Evolutionary conservation across 2,113 vertebrate genomes (phyloP).

Genomic region (Oryzias melastigma): DNA sequence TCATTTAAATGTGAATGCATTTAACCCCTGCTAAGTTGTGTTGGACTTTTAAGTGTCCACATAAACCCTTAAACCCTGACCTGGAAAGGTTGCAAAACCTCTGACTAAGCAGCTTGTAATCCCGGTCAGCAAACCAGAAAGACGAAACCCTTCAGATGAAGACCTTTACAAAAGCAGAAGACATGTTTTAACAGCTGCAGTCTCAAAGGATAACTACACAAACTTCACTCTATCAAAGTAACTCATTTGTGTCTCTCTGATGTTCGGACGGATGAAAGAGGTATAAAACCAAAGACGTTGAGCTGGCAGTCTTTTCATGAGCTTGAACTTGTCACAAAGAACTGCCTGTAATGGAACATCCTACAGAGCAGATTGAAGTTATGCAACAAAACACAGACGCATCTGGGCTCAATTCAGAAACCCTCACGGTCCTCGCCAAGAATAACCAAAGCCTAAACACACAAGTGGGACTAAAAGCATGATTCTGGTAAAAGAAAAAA

Average conservation of each 20-base stretch:
- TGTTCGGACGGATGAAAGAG: constrained; percentile 8
- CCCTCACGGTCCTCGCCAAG: constrained; percentile 9
- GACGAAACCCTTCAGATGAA: constrained; percentile 15
- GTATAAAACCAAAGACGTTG: constrained; percentile 9
- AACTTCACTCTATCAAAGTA: constrained; percentile 39
- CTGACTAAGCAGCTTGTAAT: constrained; percentile 1
- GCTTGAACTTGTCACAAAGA: constrained; percentile 23
- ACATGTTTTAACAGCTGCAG: constrained; percentile 65
- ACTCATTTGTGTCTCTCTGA: constrained; percentile 34
- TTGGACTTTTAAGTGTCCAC: not conserved
- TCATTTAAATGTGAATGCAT: no score
- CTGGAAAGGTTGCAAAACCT: not conserved
- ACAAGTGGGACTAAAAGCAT: constrained; percentile 2
- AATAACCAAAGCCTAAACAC: constrained; percentile 26
- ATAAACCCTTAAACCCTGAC: not conserved
- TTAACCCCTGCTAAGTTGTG: no score
- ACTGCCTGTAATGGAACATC: constrained; percentile 1
- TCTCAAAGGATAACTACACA: constrained; percentile 21
- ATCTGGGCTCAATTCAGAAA: constrained; percentile 52
- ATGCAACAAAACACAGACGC: constrained; percentile 18
- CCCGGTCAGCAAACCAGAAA: constrained; percentile 1
- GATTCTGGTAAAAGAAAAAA: not conserved
- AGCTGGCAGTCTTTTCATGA: constrained; percentile 1
- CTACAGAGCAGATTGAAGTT: constrained; percentile 22
- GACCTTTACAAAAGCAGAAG: not conserved